phyloP scores from a whole-genome alignment of 2,113 vertebrate genomes.

The Raja brachyura region DNA sequence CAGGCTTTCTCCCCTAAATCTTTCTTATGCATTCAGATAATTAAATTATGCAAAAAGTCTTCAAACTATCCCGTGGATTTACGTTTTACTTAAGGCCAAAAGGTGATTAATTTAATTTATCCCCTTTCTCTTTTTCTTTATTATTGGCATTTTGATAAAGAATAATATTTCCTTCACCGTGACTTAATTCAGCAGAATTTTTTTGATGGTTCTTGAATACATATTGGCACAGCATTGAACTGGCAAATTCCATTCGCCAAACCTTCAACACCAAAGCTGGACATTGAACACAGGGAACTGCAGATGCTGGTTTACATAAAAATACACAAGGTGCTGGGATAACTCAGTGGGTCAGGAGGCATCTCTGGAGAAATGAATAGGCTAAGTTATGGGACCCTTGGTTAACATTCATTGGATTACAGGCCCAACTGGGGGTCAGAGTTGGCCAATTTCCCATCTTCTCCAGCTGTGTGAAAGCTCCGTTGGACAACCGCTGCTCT shows the following conservation, averaged over 20 bases:
- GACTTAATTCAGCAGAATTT: neutral
- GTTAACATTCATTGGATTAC: neutral
- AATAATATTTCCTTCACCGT: neutral
- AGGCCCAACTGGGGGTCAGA: neutral
- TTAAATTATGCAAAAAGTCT: neutral
- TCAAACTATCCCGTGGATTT: neutral
- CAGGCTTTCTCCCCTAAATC: neutral
- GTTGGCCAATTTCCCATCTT: neutral
- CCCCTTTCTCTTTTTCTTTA: neutral
- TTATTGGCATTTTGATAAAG: neutral
- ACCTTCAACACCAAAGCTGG: neutral
- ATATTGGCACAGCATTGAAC: neutral
- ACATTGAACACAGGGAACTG: neutral
- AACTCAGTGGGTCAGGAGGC: too few relatives aligned
- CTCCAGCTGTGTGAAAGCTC: neutral
- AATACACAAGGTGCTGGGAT: too few relatives aligned
- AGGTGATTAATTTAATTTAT: neutral
- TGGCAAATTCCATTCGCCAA: neutral
- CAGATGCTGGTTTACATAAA: too few relatives aligned
- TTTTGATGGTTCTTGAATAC: neutral
- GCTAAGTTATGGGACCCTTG: too few relatives aligned
- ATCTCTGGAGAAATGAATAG: too few relatives aligned
- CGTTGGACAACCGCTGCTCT: neutral
- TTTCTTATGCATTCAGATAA: neutral
- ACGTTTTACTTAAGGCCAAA: neutral